Conservation (phyloP, 2,888 invertebrate genomes). For the Drosophila lutescens region DNA sequence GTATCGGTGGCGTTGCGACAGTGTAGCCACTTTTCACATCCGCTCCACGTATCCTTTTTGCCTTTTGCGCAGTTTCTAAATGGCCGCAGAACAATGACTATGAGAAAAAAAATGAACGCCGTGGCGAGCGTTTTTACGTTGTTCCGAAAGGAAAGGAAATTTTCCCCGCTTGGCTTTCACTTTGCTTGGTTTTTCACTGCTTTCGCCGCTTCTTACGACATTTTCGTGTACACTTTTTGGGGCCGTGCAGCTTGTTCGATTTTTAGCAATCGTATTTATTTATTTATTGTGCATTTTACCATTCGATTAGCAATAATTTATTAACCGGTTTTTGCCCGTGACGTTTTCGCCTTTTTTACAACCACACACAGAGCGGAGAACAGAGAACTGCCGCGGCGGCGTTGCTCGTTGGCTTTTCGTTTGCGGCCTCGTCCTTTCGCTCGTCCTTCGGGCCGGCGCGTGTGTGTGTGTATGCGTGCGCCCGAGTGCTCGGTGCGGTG, state of each 20-base stretch:
- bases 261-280: constrained; percentile 54
- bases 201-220: constrained; percentile 17
- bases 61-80: constrained; percentile 77
- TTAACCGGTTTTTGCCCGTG: constrained; percentile 82
- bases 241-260: constrained; percentile 19
- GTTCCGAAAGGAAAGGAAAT: constrained; percentile 38
- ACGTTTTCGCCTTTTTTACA: constrained; percentile 80
- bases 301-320: constrained; percentile 80
- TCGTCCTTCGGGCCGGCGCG: constrained; percentile 31
- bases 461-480: constrained; percentile 27
- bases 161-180: constrained; percentile 53
- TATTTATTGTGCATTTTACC: constrained; percentile 67
- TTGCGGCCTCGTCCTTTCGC: constrained; percentile 33
- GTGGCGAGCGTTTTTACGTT: constrained; percentile 33
- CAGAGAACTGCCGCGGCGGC: constrained; percentile 55
- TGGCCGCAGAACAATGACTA: constrained; percentile 58
- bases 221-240: constrained; percentile 31
- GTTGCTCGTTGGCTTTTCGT: constrained; percentile 35
- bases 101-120: constrained; percentile 44
- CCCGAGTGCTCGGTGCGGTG: constrained; percentile 19
- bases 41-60: constrained; percentile 40
- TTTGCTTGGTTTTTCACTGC: constrained; percentile 51
- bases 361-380: constrained; percentile 71
- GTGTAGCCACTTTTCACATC: constrained; percentile 37
- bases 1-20: too few species aligned